Base-by-base conservation (phyloP, 2,888 invertebrate species). In the Scaptomyza tumidula region DNA sequence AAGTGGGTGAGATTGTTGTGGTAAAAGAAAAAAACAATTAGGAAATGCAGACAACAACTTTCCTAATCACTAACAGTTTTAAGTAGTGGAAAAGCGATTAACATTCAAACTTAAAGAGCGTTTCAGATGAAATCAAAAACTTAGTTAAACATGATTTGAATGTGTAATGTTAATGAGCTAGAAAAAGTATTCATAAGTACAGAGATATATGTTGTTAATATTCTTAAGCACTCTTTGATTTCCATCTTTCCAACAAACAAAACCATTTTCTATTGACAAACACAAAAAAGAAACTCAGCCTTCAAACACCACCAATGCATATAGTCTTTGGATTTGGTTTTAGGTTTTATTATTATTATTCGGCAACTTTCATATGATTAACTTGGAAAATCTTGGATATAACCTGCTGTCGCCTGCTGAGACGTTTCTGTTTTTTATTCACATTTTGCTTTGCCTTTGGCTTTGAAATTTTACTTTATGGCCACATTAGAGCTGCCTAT, bases 381-480 rank as follows among this genome's bases (percentile, higher is more conserved):
- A 60, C 54, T 71, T 14, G 52, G 55, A 43, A 77, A 72, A 59
- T 72, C 67, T 49, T 56, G 46, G 43, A 49, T 60, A 69, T 57
- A 49, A 61, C 27, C 46, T 58, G 52, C 33, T 58, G 52, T 35
- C 45, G 41, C 58, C 69, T 33, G 63, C 35, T 54, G 49, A n/a
- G 39, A 13, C 24, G 24, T 4, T 24, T 41, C 45, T 45, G 44
- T 41, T 62, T 37, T 41, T 35, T 33, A 10, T 33, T 33, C 10
- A 0, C 10, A 24, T 37, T n/a, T 13, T 27, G 43, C 27, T 13
- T 19, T 44, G 29, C 29, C 52, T 46, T 41, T 24, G 14, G 24
- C 52, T n/a, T 56, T 59, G 16, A 72, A 75, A 6, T 19, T 74
- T 77, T 71, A 73, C 74, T 74, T 72, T 78, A 52, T 65, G 31